Conservation (phyloP, 2,888 invertebrate genomes). For the Apamea crenata region DNA sequence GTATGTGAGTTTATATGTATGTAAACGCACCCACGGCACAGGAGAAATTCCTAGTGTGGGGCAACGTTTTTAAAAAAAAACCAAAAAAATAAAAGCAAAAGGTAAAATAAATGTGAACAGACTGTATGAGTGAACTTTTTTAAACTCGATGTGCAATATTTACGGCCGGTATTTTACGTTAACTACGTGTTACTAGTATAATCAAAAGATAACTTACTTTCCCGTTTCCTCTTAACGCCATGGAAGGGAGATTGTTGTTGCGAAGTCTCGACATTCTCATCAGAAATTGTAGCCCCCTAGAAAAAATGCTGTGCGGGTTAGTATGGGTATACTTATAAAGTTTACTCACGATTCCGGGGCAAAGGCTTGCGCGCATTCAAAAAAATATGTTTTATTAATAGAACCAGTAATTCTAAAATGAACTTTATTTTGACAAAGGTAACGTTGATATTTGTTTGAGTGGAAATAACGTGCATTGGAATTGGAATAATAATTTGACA, state of each 20-base stretch:
- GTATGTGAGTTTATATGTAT: too few relatives aligned
- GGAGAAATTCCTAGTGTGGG: too few relatives aligned
- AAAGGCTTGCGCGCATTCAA: background rate
- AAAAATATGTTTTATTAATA: background rate
- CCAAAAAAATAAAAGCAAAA: too few relatives aligned
- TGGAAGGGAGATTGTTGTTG: slow-evolving; percentile 59
- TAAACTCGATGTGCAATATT: background rate
- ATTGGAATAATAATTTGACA: background rate
- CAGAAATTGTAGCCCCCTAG: slow-evolving; percentile 61
- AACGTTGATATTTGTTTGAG: background rate
- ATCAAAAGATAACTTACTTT: slow-evolving; percentile 66
- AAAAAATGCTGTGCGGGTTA: slow-evolving; percentile 6
- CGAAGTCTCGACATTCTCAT: slow-evolving; percentile 54
- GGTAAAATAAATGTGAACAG: background rate
- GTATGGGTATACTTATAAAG: background rate
- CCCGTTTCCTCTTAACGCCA: slow-evolving; percentile 74
- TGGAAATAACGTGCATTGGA: background rate
- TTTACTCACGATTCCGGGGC: background rate
- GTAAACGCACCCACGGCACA: too few relatives aligned
- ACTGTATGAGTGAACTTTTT: background rate
- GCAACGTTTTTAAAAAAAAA: too few relatives aligned
- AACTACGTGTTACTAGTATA: background rate
- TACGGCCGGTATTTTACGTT: background rate
- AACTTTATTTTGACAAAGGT: background rate
- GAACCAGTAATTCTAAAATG: background rate